Percentiles rank a stretch among this genome's conserved stretches.
Conservation (phyloP, 1,140 invertebrate genomes). For the Cyphomyrmex costatus region DNA sequence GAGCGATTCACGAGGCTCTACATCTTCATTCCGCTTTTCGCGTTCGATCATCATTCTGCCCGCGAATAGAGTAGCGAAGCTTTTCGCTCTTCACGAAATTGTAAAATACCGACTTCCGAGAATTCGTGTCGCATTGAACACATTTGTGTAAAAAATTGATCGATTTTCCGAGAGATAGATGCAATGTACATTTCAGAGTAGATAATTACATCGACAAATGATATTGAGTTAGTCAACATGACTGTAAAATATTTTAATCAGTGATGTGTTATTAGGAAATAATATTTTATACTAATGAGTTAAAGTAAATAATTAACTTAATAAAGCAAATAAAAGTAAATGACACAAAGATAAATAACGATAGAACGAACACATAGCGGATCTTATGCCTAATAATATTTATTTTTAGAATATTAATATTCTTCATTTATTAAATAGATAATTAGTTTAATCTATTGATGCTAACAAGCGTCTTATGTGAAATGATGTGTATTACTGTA, state of each 20-base stretch:
- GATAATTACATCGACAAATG: not conserved
- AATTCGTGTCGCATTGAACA: not conserved
- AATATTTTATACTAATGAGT: not conserved
- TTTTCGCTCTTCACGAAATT: not conserved
- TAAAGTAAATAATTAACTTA: not conserved
- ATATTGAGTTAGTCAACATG: not conserved
- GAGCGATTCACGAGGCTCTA: constrained; percentile 44
- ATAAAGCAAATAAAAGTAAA: not conserved
- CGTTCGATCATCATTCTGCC: constrained; percentile 21
- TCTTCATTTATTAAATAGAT: too few species aligned
- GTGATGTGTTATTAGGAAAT: not conserved
- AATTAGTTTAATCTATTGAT: too few species aligned
- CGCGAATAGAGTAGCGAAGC: not conserved
- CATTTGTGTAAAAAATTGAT: not conserved
- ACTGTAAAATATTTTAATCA: not conserved
- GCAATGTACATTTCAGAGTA: not conserved
- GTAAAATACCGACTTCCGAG: not conserved
- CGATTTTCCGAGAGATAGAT: not conserved
- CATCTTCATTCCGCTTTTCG: constrained; percentile 67
- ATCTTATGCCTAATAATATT: too few species aligned
- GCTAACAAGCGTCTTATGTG: too few species aligned
- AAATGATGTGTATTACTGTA: too few species aligned
- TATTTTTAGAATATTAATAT: too few species aligned
- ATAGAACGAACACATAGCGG: too few species aligned
- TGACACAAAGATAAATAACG: too few species aligned